Conservation (phyloP, 2,113 vertebrate genomes). For the Muscicapa adusta region DNA sequence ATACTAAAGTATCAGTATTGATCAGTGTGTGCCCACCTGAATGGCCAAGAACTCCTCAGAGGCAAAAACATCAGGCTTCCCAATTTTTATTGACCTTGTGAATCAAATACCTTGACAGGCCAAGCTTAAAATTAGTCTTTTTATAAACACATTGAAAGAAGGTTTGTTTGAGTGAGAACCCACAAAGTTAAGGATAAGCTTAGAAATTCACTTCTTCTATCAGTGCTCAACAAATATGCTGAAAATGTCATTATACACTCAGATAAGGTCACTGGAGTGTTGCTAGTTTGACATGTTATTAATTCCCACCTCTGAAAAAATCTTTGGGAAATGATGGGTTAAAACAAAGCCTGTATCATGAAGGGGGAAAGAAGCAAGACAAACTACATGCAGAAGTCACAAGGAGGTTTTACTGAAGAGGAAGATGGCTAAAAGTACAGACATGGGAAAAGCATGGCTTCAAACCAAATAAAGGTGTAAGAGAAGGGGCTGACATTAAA, state of each 20-base stretch:
- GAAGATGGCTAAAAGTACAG: not conserved
- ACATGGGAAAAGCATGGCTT: not conserved
- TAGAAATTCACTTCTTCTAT: not conserved
- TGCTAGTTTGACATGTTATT: not conserved
- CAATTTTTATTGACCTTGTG: not conserved
- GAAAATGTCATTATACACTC: not conserved
- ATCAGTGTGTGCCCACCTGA: not conserved
- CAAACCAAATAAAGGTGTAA: not conserved
- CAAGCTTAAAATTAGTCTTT: not conserved
- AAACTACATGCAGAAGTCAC: not conserved
- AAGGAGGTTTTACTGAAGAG: not conserved
- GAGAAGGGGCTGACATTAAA: not conserved
- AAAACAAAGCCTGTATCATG: not conserved
- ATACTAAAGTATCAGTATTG: not conserved
- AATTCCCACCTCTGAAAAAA: not conserved
- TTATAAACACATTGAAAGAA: not conserved
- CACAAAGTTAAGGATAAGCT: constrained; percentile 1
- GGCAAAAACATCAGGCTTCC: not conserved
- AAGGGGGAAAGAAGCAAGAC: not conserved
- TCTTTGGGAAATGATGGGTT: not conserved
- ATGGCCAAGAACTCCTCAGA: not conserved
- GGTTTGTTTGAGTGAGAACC: not conserved
- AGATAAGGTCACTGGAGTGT: not conserved
- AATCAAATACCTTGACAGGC: not conserved
- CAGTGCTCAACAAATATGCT: not conserved